Conservation (phyloP, 2,113 vertebrate species). For the Anhinga anhinga region DNA sequence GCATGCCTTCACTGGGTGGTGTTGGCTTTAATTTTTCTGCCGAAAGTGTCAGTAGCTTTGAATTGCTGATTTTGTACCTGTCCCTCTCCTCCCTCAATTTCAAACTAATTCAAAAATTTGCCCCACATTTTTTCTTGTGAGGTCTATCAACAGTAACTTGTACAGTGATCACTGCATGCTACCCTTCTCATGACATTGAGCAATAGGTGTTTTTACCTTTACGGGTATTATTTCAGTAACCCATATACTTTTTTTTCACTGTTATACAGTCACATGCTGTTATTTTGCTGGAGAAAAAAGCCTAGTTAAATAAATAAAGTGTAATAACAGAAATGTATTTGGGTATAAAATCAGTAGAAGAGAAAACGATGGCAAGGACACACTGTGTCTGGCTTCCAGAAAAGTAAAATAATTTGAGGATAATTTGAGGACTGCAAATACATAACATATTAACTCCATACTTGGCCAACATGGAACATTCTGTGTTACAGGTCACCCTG, state of each 20-base stretch:
- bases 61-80: background rate
- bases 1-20: rapidly evolving
- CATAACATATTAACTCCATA: background rate
- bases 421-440: background rate
- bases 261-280: background rate
- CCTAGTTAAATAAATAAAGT: background rate
- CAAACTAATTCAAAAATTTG: background rate
- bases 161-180: background rate
- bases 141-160: background rate
- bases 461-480: background rate
- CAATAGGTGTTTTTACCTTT: background rate
- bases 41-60: background rate
- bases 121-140: background rate
- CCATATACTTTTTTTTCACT: background rate
- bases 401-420: background rate
- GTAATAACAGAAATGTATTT: background rate
- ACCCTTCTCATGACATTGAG: background rate
- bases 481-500: slow-evolving; percentile 71
- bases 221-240: background rate
- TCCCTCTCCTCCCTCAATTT: background rate
- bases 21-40: background rate
- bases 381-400: background rate
- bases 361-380: background rate
- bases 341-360: background rate
- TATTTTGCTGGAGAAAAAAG: background rate